Evolutionary conservation across 2,888 invertebrate species (phyloP), one percentile per base, ranked within the genome.

Genomic region (Eristalinus sepulchralis): DNA sequence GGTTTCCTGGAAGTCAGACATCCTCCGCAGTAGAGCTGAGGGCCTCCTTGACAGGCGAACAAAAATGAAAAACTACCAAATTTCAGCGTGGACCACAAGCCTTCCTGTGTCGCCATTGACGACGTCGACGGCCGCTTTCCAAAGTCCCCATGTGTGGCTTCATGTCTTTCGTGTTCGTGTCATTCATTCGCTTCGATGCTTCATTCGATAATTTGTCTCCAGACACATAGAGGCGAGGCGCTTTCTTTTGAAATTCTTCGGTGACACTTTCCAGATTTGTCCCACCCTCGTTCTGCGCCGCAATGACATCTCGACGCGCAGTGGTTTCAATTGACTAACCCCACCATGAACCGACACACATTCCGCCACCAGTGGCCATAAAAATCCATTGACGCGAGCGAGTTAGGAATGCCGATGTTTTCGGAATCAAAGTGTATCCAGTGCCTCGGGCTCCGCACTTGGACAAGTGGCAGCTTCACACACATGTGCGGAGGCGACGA

Each of bases 241-340:
- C 64, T 86, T 86, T 86, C 79, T 83, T 83, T 81, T 66, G 75
- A 79, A 83, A 86, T 86, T 83, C 79, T 36, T 78, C 47, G 57
- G 73, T 86, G 86, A 79, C 83, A 83, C 68, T 73, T 82, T 70
- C 57, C 73, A 85, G 77, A 82, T 64, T 68, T 76, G 60, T 60
- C 60, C 71, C 71, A 57, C 66, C 60, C 60, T 66, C 53, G 33
- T 36, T 17, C 24, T 11, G 17, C 47, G 22, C 4, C 62, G 1
- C 24, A 24, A 31, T 80, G 84, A 77, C 84, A 85, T 76, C 39
- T 76, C 67, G 81, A 77, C 75, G 75, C 33, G 70, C 47, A 73
- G 86, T 86, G 86, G 83, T 86, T 86, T 83, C 77, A 85, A 82
- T 85, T 85, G 77, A 78, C 83, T 83, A 83, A 75, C 86, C 83